phyloP scores from a whole-genome alignment of 2,113 vertebrate genomes.

The Gobiocypris rarus region DNA sequence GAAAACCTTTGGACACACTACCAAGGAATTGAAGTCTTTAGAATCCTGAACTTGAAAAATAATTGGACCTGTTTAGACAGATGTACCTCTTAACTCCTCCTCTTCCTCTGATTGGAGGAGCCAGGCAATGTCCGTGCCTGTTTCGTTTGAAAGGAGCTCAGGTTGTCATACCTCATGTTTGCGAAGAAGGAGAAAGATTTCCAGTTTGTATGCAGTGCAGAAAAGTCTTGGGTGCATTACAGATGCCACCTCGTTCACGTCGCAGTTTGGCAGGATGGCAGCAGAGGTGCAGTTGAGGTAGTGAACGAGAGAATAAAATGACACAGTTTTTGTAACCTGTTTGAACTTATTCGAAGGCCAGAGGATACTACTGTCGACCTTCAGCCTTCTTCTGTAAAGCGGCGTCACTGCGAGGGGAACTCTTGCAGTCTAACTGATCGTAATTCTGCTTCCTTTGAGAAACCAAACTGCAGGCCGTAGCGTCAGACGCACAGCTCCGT shows the following conservation, averaged over 20 bases:
- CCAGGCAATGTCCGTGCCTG: constrained; percentile 43
- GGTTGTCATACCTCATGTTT: constrained; percentile 61
- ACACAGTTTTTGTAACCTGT: constrained; percentile 43
- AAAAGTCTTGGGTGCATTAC: constrained; percentile 44
- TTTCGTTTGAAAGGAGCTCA: constrained; percentile 55
- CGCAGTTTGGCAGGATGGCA: constrained; percentile 39
- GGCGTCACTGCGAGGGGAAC: constrained; percentile 11
- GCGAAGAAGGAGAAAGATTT: constrained; percentile 52
- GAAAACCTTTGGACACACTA: constrained; percentile 32
- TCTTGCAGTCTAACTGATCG: constrained; percentile 27
- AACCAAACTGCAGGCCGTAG: constrained; percentile 36
- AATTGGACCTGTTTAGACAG: constrained; percentile 47
- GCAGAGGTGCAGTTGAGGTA: constrained; percentile 34
- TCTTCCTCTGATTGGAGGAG: constrained; percentile 41
- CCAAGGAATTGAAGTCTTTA: constrained; percentile 38
- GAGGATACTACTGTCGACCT: constrained; percentile 35
- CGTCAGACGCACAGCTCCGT: constrained; percentile 8
- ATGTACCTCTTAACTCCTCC: constrained; percentile 45
- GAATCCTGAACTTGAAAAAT: constrained; percentile 46
- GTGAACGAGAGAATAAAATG: constrained; percentile 28
- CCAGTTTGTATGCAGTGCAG: constrained; percentile 57
- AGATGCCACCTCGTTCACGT: constrained; percentile 39
- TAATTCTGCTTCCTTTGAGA: constrained; percentile 39
- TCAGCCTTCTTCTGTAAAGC: constrained; percentile 37
- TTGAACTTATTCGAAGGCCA: not conserved